phyloP scores from a whole-genome alignment of 2,113 vertebrate species.

The Calypte anna region DNA sequence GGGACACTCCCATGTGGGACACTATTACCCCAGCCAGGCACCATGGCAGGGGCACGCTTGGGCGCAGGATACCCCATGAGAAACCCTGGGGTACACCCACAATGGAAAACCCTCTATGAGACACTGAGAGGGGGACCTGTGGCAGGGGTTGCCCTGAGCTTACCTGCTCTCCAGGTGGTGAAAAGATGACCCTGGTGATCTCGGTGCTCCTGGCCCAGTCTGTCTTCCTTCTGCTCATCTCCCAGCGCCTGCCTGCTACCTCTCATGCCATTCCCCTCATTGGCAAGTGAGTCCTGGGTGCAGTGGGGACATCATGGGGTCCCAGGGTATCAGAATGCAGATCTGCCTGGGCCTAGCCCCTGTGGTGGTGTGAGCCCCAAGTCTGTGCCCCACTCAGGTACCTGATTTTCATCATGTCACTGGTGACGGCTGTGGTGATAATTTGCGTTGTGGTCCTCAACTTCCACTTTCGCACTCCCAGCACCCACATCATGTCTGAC shows the following conservation, averaged over 20 bases:
- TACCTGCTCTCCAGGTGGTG: constrained; percentile 83
- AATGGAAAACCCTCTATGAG: neutral
- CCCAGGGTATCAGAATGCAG: neutral
- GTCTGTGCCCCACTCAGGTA: constrained; percentile 77
- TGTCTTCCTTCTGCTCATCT: constrained; percentile 94
- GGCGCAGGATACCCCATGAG: neutral
- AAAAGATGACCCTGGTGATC: constrained; percentile 95
- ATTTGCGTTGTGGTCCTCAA: constrained; percentile 92
- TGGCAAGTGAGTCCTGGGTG: constrained; percentile 84
- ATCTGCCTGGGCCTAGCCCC: neutral
- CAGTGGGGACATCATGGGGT: fast-evolving
- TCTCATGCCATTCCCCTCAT: constrained; percentile 91
- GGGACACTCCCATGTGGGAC: neutral
- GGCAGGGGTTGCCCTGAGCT: neutral
- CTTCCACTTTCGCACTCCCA: constrained; percentile 94
- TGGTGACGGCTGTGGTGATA: constrained; percentile 90
- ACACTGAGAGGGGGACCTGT: neutral
- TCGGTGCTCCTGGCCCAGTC: constrained; percentile 94
- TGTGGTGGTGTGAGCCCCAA: neutral
- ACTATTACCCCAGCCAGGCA: neutral
- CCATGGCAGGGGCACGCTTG: neutral
- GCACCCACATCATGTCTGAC: constrained; percentile 90
- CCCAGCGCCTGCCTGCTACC: constrained; percentile 90
- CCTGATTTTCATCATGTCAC: constrained; percentile 94
- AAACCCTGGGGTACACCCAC: neutral